Base-by-base conservation (phyloP, 1,140 invertebrate species). In the Cataglyphis hispanica region DNA sequence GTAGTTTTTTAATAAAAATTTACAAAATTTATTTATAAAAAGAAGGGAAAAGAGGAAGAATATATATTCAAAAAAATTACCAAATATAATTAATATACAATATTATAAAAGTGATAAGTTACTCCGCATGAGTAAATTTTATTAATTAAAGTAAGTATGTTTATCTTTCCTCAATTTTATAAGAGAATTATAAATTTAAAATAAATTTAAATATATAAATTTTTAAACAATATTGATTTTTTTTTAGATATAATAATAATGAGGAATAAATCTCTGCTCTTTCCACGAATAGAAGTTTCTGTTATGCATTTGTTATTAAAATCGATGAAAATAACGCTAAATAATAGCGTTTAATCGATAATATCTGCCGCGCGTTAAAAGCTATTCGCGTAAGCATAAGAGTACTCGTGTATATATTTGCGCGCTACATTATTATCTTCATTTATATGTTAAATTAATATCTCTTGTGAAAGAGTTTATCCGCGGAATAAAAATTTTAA, bases 391-490 rank as follows among this genome's bases (percentile, higher is more conserved):
- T 43, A 72, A 81, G 25, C 66, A 40, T 70, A 25, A 67, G 34
- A 72, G 53, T 81, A 27, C 34, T 40, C 22, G 25, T 34, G n/a
- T 31, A 13, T 67, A 72, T 34, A 81, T 81, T 81, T 81, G 58
- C 34, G 13, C n/a, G 40, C 58, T 81, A 72, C 34, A 60, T 72
- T 72, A 60, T 22, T 31, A 72, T 11, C 31, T 40, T 40, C 69
- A 80, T 80, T 80, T 80, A 53, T 37, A 56, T 27, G 61, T 80
- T 80, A 80, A 80, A 80, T 80, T 80, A 70, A 66, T 64, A 53
- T 50, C 77, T 40, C 64, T 81, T 53, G 13, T 43, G 31, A 69
- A 67, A 81, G 46, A 50, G 63, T 81, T 58, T 58, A 56, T n/a
- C 4, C 74, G 50, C 22, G 10, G 0, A 25, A 70, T 70, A 46